Evolutionary conservation across 2,888 invertebrate genomes (phyloP).

Genomic region (Stenichneumon culpator): DNA sequence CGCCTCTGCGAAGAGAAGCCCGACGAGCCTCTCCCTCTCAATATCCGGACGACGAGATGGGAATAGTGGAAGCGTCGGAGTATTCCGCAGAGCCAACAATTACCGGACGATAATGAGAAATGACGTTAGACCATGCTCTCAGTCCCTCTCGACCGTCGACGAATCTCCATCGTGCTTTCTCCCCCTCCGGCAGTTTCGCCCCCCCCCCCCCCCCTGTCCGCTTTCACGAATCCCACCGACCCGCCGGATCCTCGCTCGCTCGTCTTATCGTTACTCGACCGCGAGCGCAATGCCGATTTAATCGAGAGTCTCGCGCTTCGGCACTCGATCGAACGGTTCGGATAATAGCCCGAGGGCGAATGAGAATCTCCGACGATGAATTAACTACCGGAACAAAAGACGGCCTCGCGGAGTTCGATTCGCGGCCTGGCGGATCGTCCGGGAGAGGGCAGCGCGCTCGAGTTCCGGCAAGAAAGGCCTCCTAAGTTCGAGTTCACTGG

Average conservation of each 20-base stretch:
- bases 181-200: slow-evolving; percentile 10
- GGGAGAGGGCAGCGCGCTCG: no score
- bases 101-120: slow-evolving; percentile 68
- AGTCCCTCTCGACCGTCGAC: slow-evolving; percentile 38
- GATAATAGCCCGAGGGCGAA: not conserved
- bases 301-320: slow-evolving; percentile 31
- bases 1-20: slow-evolving; percentile 21
- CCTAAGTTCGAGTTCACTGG: no score
- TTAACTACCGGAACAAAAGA: not conserved
- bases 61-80: slow-evolving; percentile 52
- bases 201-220: slow-evolving; percentile 1
- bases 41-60: slow-evolving; percentile 34
- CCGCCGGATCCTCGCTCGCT: slow-evolving; percentile 27
- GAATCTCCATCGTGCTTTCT: slow-evolving; percentile 41
- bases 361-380: not conserved
- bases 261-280: slow-evolving; percentile 49
- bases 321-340: slow-evolving; percentile 44
- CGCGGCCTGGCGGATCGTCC: no score
- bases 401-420: not conserved
- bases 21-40: not conserved
- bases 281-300: slow-evolving; percentile 55
- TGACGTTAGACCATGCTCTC: slow-evolving; percentile 61
- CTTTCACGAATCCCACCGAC: not conserved
- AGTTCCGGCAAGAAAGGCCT: no score
- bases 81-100: slow-evolving; percentile 67